phyloP scores from a whole-genome alignment of 1,140 invertebrate species.

The Drusus annulatus region DNA sequence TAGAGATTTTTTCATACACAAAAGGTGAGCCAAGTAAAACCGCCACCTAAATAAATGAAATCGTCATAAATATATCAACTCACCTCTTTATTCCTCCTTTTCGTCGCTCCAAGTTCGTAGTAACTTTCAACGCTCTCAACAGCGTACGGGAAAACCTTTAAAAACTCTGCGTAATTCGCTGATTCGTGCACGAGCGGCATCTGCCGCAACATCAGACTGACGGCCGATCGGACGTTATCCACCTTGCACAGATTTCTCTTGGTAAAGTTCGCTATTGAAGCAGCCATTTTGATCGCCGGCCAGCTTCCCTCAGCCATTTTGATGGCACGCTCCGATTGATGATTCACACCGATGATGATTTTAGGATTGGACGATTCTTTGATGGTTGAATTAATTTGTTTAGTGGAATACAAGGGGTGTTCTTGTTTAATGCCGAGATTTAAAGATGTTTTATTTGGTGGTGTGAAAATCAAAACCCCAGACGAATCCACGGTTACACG shows the following conservation, averaged over 20 bases:
- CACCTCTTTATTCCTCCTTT: constrained; percentile 69
- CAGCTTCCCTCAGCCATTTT: background rate
- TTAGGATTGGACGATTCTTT: background rate
- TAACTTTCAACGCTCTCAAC: constrained; percentile 64
- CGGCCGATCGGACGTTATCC: constrained; percentile 22
- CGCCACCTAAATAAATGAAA: too few species aligned
- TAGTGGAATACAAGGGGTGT: too few species aligned
- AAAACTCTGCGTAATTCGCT: constrained; percentile 61
- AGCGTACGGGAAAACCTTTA: constrained; percentile 64
- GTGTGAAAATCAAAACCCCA: background rate
- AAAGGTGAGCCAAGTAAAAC: too few species aligned
- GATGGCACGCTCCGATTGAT: background rate
- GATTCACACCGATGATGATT: constrained; percentile 1
- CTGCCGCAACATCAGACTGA: constrained; percentile 58
- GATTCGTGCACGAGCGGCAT: constrained; percentile 64
- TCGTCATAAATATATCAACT: too few species aligned
- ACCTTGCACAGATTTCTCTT: background rate
- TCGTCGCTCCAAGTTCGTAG: constrained; percentile 67
- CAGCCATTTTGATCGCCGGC: background rate
- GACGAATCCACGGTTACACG: background rate
- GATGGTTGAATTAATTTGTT: too few species aligned
- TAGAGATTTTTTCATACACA: too few species aligned
- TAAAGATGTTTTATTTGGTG: background rate
- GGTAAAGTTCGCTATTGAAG: background rate
- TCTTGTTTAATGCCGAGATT: too few species aligned